A percentile compares a stretch with the other conserved stretches of the same genome.
These are phyloP conservation scores for Eretmochelys imbricata DNA, from an alignment of 2,113 vertebrate genomes.

Conservation along the genomic window DNA sequence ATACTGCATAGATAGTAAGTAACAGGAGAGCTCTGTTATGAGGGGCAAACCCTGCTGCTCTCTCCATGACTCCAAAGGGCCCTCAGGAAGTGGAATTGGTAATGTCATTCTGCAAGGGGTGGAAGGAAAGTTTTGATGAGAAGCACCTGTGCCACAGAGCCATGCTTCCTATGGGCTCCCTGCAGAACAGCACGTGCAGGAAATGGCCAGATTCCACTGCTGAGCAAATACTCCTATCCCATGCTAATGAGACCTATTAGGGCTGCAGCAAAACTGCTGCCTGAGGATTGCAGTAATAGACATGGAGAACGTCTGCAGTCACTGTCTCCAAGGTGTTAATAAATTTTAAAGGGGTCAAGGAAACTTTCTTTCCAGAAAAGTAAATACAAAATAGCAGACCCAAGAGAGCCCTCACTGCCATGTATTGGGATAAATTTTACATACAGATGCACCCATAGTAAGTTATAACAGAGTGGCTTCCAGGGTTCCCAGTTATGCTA, in stretches of 20 bases:
- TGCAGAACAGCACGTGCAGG: fast-evolving
- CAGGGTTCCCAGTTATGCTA: background rate
- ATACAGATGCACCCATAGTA: background rate
- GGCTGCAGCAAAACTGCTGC: background rate
- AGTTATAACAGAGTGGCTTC: background rate
- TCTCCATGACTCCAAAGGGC: background rate
- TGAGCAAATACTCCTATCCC: background rate
- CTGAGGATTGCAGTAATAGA: background rate
- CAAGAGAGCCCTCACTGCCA: background rate
- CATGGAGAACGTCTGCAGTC: background rate
- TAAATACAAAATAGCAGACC: background rate
- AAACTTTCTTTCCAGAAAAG: background rate
- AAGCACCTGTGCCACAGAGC: background rate
- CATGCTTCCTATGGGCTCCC: background rate
- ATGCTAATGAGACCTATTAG: background rate
- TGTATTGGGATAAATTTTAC: background rate
- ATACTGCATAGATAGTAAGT: background rate
- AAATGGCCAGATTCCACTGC: background rate
- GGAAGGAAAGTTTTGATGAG: background rate
- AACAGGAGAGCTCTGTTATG: background rate
- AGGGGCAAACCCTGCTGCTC: background rate
- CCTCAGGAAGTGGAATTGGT: background rate
- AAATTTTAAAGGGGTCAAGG: background rate
- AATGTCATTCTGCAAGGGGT: background rate
- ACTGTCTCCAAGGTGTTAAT: background rate